A percentile compares a stretch with the other conserved stretches of the same genome.
These are phyloP conservation scores for Sylvilagus floridanus DNA, from an alignment of 2,797 vertebrate species.

Conservation along the genomic window DNA sequence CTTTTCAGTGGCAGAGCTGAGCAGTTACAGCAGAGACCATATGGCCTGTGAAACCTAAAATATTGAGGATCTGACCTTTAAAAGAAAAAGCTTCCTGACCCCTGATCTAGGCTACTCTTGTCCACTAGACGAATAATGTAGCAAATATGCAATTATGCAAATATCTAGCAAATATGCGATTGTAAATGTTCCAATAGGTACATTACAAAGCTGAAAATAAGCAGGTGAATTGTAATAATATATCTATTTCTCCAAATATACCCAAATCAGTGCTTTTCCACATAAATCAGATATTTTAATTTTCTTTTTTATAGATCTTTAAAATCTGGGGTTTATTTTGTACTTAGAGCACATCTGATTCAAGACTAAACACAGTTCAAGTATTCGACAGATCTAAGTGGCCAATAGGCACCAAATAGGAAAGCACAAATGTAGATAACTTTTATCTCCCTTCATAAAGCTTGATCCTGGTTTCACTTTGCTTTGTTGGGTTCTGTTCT, in stretches of 20 bases:
- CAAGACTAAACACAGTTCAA: constrained; percentile 42
- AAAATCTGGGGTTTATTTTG: constrained; percentile 33
- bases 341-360: constrained; percentile 12
- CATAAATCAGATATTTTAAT: background rate
- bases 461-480: background rate
- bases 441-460: background rate
- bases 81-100: background rate
- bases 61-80: background rate
- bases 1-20: background rate
- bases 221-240: constrained; percentile 1
- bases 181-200: constrained; percentile 1
- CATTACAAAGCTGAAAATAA: background rate
- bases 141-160: background rate
- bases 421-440: background rate
- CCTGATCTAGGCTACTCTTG: background rate
- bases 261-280: constrained; percentile 8
- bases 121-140: background rate
- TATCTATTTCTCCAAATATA: constrained; percentile 7
- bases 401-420: background rate
- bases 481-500: background rate
- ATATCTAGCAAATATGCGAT: background rate
- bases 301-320: background rate
- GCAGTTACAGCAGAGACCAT: background rate
- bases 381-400: background rate
- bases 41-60: background rate